Evolutionary conservation across 2,888 invertebrate genomes (phyloP).

Genomic region (Torymus auratus): DNA sequence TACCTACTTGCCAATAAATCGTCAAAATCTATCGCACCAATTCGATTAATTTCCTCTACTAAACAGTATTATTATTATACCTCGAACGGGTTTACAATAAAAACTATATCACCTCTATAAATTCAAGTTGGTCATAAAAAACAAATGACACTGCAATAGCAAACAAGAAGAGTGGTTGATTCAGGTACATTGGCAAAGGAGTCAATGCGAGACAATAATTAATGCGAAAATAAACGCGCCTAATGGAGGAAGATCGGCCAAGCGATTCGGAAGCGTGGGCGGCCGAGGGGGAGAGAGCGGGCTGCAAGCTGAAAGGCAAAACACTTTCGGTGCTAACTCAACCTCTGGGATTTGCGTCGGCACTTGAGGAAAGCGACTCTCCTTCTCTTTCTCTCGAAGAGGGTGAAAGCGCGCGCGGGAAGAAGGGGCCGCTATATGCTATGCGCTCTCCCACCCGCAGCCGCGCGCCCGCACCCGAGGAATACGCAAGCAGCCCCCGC

Average conservation of each 20-base stretch:
- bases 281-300: conserved; percentile 16
- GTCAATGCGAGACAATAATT: conserved; percentile 48
- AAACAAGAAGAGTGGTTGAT: too few species aligned
- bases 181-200: too few species aligned
- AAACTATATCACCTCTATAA: too few species aligned
- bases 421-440: conserved; percentile 1
- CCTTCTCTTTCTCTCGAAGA: conserved; percentile 19
- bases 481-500: conserved; percentile 50
- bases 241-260: conserved; percentile 49
- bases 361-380: conserved; percentile 46
- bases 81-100: too few species aligned
- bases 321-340: conserved; percentile 55
- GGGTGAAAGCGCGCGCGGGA: conserved; percentile 32
- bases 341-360: conserved; percentile 56
- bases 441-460: background rate
- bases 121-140: too few species aligned
- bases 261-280: conserved; percentile 9
- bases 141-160: too few species aligned
- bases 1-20: too few species aligned
- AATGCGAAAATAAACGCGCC: conserved; percentile 41
- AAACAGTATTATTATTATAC: too few species aligned
- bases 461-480: background rate
- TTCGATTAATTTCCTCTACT: too few species aligned
- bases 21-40: too few species aligned
- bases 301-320: conserved; percentile 36